Evolutionary conservation across 1,140 invertebrate species (phyloP).

Genomic region (Pachyrhynchus sulphureomaculatus): DNA sequence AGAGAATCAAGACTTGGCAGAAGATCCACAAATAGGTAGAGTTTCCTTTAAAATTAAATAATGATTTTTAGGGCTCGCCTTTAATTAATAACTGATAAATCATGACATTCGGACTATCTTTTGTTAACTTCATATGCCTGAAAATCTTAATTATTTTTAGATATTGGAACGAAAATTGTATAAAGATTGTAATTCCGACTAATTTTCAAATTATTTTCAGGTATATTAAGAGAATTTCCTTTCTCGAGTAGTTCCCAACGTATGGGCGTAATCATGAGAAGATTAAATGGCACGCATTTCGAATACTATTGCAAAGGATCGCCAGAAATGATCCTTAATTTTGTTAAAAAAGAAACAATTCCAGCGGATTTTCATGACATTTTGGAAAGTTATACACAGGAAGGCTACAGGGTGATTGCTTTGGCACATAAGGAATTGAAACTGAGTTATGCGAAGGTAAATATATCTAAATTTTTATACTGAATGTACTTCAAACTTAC

Average conservation of each 20-base stretch:
- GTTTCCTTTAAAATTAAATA: slow-evolving; percentile 43
- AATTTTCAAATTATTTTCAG: too few species aligned
- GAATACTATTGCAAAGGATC: slow-evolving; percentile 90
- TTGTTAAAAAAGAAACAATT: slow-evolving; percentile 52
- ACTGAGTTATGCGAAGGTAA: slow-evolving; percentile 61
- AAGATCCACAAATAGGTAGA: slow-evolving; percentile 62
- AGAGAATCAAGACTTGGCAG: slow-evolving; percentile 25
- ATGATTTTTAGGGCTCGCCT: neutral
- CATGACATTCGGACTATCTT: too few species aligned
- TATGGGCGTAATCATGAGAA: slow-evolving; percentile 85
- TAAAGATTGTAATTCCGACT: too few species aligned
- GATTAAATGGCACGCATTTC: slow-evolving; percentile 67
- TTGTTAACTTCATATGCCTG: too few species aligned
- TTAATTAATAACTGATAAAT: too few species aligned
- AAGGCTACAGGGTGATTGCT: slow-evolving; percentile 89
- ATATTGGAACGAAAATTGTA: too few species aligned
- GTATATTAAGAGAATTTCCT: slow-evolving; percentile 85
- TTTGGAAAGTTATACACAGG: slow-evolving; percentile 77
- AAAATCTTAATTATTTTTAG: too few species aligned
- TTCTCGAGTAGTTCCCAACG: slow-evolving; percentile 89
- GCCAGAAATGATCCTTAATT: slow-evolving; percentile 84
- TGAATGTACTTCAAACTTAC: too few species aligned
- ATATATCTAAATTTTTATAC: neutral
- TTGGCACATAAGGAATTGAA: slow-evolving; percentile 69
- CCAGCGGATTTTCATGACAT: slow-evolving; percentile 72